A percentile compares a stretch with the other conserved stretches of the same genome.
Evolutionary conservation across 2,797 vertebrate genomes (phyloP).

Genomic region (Micromesistius poutassou): DNA sequence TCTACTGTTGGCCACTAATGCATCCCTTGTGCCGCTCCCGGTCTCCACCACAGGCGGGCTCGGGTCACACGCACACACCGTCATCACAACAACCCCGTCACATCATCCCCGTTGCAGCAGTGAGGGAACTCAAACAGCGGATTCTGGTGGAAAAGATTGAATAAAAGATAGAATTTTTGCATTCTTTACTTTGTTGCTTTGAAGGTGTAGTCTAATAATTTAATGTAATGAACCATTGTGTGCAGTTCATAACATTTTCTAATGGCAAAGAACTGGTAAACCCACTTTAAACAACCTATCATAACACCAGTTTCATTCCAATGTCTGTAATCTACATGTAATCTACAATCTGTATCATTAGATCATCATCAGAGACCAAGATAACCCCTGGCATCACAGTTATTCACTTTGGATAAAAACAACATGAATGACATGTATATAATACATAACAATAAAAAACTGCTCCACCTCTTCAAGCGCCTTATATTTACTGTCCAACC

Average conservation of each 20-base stretch:
- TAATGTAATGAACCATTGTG: neutral
- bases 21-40: neutral
- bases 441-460: no score
- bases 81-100: neutral
- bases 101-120: neutral
- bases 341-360: no score
- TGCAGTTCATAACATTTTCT: neutral
- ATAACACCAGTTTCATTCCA: neutral
- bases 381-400: no score
- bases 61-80: neutral
- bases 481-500: neutral
- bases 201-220: neutral
- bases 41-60: no score
- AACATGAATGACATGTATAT: no score
- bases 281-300: neutral
- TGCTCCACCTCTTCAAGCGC: neutral
- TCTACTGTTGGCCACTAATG: neutral
- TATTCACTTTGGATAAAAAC: no score
- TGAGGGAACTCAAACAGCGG: neutral
- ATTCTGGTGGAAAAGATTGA: neutral
- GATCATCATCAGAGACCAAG: no score
- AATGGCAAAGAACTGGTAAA: neutral
- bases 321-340: neutral
- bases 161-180: no score
- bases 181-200: neutral